Base-by-base conservation (phyloP, 2,797 vertebrate genomes). In the Silurus aristotelis region DNA sequence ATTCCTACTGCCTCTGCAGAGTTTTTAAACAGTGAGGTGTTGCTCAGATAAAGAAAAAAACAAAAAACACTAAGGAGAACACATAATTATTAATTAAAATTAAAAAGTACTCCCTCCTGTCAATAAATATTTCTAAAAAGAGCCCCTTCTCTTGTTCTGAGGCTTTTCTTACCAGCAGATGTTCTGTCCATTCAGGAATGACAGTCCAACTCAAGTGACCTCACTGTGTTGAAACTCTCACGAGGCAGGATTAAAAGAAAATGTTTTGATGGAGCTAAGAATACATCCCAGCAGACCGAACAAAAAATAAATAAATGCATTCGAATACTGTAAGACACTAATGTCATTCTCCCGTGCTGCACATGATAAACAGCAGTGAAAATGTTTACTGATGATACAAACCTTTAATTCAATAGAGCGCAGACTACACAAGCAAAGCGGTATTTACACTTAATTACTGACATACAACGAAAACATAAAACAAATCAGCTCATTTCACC, bases 141-240 rank as follows among this genome's bases (percentile, higher is more conserved):
- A 66, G 17, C 13, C 20, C 63, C 56, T 68, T 83, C 76, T 64
- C 25, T 78, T 83, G 4, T 61, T 27, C 8, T 19, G 25, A 63
- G 20, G 20, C 64, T 43, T 27, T 71, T 66, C 20, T 38, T 6
- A 38, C 46, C 20, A n/a, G 56, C 38, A 78, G 48, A 19, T 75
- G n/a, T 67, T 63, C 58, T 60, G n/a, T 56, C 25, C 25, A 17
- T 82, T 86, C 67, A 78, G 63, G 77, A 87, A 22, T 68, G 27
- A 67, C 27, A 31, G 6, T 10, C 27, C 64, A 75, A 84, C 64
- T 60, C 38, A 71, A 31, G 84, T 25, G 43, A 86, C 48, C 83
- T 79, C 4, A 25, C 8, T 73, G 52, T 66, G 75, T 84, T 85
- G 85, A 86, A 82, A 85, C 15, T 86, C 71, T 84, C 84, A 70